Evolutionary conservation across 2,797 vertebrate genomes (phyloP).

Genomic region (Pangasius larnaudii): DNA sequence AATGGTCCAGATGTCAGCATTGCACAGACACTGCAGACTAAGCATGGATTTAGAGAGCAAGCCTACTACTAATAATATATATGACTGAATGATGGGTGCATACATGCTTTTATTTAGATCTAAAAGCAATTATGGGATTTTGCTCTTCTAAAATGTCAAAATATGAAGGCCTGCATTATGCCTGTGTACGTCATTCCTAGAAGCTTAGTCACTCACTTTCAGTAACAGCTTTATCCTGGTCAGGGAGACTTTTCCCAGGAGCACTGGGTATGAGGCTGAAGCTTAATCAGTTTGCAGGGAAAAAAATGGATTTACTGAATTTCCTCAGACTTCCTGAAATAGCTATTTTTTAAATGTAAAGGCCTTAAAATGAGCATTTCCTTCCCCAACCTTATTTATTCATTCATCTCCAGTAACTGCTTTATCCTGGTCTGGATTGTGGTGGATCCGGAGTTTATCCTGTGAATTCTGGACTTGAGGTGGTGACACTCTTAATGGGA

Average conservation of each 20-base stretch:
- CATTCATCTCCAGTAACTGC: background rate
- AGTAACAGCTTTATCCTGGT: background rate
- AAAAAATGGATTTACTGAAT: background rate
- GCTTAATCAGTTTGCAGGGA: background rate
- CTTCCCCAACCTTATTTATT: background rate
- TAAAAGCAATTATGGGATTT: background rate
- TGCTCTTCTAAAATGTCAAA: background rate
- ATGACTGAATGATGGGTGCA: background rate
- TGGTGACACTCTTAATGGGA: background rate
- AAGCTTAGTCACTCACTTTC: background rate
- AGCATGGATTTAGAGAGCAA: background rate
- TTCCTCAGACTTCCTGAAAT: background rate
- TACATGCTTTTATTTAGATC: background rate
- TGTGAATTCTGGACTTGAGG: background rate
- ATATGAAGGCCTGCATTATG: background rate
- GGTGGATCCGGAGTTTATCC: background rate
- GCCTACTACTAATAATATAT: background rate
- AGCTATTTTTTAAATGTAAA: background rate
- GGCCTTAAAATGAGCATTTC: background rate
- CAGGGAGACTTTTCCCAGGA: background rate
- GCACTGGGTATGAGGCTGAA: background rate
- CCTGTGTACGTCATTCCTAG: background rate
- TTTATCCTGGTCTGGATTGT: constrained; percentile 2
- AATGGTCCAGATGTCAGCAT: background rate
- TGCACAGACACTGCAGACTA: background rate